Percentiles rank a stretch among this genome's conserved stretches.
Evolutionary conservation across 2,888 invertebrate species (phyloP).

Genomic region (Clanis bilineata): DNA sequence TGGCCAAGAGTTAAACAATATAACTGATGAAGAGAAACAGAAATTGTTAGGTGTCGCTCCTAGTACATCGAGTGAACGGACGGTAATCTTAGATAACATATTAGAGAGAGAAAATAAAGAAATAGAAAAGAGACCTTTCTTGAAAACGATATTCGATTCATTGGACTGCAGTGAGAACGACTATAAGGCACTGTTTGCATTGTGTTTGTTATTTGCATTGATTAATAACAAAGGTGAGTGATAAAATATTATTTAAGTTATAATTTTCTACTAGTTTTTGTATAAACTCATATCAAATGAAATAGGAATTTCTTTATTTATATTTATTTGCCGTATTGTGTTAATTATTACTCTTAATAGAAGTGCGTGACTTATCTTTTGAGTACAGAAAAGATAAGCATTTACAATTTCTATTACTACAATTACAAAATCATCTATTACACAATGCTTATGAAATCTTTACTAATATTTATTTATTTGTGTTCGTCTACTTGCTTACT

Average conservation of each 20-base stretch:
- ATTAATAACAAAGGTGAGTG: conserved; percentile 94
- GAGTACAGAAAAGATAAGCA: neutral
- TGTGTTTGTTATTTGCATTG: conserved; percentile 96
- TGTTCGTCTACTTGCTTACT: conserved; percentile 52
- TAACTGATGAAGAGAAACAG: conserved; percentile 97
- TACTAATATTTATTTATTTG: conserved; percentile 34
- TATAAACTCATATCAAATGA: neutral
- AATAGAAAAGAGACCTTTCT: conserved; percentile 87
- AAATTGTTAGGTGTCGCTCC: conserved; percentile 66
- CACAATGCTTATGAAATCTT: neutral
- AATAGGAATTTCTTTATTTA: neutral
- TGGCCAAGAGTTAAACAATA: conserved; percentile 84
- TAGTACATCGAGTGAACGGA: conserved; percentile 43
- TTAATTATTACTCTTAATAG: neutral
- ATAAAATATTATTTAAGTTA: neutral
- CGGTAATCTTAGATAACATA: conserved; percentile 53
- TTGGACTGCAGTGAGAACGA: conserved; percentile 96
- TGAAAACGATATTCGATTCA: conserved; percentile 93
- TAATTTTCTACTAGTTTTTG: neutral
- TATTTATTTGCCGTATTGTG: neutral
- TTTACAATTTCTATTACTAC: neutral
- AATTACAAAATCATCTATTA: neutral
- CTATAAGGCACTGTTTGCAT: conserved; percentile 94
- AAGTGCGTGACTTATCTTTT: neutral
- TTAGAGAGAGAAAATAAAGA: conserved; percentile 66